Conservation (phyloP, 2,888 invertebrate species). For the Tenthredo scrophulariae region DNA sequence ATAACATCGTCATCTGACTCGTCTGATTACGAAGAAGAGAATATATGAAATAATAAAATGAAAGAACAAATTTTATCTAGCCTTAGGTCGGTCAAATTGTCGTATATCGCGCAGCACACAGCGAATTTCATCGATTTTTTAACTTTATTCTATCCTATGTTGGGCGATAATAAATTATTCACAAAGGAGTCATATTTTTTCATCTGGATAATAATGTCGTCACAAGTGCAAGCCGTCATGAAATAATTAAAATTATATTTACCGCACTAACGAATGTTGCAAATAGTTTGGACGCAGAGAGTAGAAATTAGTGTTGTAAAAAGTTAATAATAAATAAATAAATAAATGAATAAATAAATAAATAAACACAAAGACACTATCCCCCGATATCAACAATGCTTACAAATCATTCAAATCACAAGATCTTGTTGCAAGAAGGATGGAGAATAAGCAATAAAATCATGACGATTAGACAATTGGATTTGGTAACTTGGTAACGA, state of each 20-base stretch:
- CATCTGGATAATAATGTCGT: constrained; percentile 11
- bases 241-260: constrained; percentile 8
- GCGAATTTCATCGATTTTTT: constrained; percentile 8
- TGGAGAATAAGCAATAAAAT: neutral
- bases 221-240: neutral
- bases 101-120: constrained; percentile 32
- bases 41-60: constrained; percentile 44
- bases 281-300: constrained; percentile 39
- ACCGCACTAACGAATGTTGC: constrained; percentile 34
- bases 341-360: neutral
- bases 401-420: neutral
- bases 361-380: neutral
- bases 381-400: neutral
- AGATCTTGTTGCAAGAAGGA: neutral
- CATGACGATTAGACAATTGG: neutral
- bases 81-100: constrained; percentile 36
- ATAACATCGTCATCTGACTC: constrained; percentile 83
- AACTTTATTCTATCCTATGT: neutral
- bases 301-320: constrained; percentile 50
- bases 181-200: constrained; percentile 45
- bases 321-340: constrained; percentile 35
- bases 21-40: constrained; percentile 75
- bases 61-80: constrained; percentile 47
- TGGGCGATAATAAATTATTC: constrained; percentile 35
- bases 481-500: constrained; percentile 3